These are phyloP conservation scores for Bemisia tabaci DNA, from an alignment of 1,140 invertebrate genomes.

Conservation along the genomic window DNA sequence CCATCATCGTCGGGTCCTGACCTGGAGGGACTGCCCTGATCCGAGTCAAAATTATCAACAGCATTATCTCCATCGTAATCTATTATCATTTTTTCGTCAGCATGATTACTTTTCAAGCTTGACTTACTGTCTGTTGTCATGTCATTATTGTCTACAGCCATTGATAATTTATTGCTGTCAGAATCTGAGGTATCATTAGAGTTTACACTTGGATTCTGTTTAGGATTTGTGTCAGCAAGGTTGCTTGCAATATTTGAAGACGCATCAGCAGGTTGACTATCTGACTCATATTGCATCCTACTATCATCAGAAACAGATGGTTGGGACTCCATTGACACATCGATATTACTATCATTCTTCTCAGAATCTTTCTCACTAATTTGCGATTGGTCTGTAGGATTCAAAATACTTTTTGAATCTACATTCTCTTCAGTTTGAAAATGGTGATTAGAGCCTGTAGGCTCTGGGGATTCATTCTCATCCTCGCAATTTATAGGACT, in stretches of 20 bases:
- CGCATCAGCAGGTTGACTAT: not conserved
- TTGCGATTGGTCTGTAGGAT: no score
- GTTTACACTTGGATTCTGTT: not conserved
- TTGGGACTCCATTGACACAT: not conserved
- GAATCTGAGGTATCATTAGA: not conserved
- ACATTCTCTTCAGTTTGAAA: no score
- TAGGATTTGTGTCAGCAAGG: not conserved
- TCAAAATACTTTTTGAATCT: no score
- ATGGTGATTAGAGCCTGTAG: no score
- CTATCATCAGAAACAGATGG: not conserved
- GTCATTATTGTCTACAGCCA: not conserved
- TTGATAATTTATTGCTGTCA: not conserved
- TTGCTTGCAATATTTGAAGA: not conserved
- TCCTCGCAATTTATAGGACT: no score
- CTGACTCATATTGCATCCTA: not conserved
- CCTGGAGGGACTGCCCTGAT: not conserved
- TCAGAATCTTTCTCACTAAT: no score
- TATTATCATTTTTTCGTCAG: slow-evolving; percentile 9
- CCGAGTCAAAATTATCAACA: not conserved
- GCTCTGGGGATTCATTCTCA: no score
- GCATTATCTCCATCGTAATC: slow-evolving; percentile 12
- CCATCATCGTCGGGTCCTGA: slow-evolving; percentile 18
- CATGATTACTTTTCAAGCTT: slow-evolving; percentile 9
- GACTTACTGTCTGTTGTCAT: slow-evolving; percentile 2
- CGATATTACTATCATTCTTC: no score